Percentiles rank a stretch among this genome's conserved stretches.
Conservation (phyloP, 2,113 vertebrate species). For the Hoplias malabaricus region DNA sequence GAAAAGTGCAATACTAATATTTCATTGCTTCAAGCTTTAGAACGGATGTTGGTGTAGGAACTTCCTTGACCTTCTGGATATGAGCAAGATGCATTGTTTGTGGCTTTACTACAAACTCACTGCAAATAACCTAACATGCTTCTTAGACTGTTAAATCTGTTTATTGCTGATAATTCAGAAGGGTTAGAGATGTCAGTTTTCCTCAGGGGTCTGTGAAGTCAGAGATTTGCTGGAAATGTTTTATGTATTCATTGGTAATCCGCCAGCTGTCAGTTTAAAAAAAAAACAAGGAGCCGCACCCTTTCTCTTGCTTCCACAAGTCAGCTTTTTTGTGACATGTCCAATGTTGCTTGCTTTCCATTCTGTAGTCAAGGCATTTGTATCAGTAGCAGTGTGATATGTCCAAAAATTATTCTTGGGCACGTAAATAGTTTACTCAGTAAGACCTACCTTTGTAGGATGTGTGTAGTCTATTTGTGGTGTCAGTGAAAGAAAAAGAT, state of each 20-base stretch:
- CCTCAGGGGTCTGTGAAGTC: neutral
- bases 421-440: neutral
- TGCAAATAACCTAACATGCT: neutral
- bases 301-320: conserved; percentile 40
- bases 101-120: neutral
- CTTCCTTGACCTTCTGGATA: neutral
- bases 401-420: neutral
- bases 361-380: conserved; percentile 40
- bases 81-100: neutral
- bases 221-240: conserved; percentile 33
- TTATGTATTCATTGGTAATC: conserved; percentile 28
- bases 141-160: neutral
- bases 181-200: neutral
- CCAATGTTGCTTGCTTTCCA: conserved; percentile 17
- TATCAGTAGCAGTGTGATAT: conserved; percentile 32
- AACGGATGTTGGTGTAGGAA: neutral
- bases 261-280: conserved; percentile 36
- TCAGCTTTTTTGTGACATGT: conserved; percentile 34
- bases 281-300: conserved; percentile 47
- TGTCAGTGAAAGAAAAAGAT: neutral
- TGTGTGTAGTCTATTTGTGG: neutral
- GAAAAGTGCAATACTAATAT: neutral
- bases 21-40: neutral
- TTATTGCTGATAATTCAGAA: neutral
- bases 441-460: neutral